phyloP scores from a whole-genome alignment of 2,113 vertebrate species.

The Dicrurus megarhynchus region DNA sequence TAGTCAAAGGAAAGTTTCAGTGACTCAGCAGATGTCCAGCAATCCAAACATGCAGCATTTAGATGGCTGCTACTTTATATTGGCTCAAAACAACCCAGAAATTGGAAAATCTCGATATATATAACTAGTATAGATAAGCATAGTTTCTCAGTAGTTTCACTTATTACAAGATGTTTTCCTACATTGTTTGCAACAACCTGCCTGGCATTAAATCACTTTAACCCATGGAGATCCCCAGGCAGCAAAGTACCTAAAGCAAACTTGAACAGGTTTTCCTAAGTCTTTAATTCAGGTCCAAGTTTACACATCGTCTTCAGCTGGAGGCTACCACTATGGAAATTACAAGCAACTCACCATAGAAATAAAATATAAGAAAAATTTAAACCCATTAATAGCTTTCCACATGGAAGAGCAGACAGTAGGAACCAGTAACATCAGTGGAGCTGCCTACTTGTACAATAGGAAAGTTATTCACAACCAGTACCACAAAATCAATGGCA shows the following conservation, averaged over 20 bases:
- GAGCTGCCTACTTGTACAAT: not conserved
- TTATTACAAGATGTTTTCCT: not conserved
- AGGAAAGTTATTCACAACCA: not conserved
- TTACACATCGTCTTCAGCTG: not conserved
- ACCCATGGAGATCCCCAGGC: not conserved
- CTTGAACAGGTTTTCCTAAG: not conserved
- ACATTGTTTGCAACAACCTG: not conserved
- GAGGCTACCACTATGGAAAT: not conserved
- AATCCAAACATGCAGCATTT: not conserved
- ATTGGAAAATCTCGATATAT: constrained; percentile 17
- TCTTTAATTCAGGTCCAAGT: not conserved
- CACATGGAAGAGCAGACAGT: not conserved
- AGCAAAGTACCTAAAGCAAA: not conserved
- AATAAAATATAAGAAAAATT: not conserved
- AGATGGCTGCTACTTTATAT: not conserved
- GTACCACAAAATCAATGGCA: not conserved
- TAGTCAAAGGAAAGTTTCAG: constrained; percentile 40
- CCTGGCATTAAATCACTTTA: not conserved
- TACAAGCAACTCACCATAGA: not conserved
- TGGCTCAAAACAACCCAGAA: not conserved
- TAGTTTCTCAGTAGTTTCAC: constrained; percentile 11
- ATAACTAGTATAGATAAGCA: not conserved
- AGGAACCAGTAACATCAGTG: not conserved
- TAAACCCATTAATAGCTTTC: not conserved
- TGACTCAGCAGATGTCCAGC: constrained; percentile 11